phyloP scores from a whole-genome alignment of 2,797 vertebrate species.

The Ciconia nigra region DNA sequence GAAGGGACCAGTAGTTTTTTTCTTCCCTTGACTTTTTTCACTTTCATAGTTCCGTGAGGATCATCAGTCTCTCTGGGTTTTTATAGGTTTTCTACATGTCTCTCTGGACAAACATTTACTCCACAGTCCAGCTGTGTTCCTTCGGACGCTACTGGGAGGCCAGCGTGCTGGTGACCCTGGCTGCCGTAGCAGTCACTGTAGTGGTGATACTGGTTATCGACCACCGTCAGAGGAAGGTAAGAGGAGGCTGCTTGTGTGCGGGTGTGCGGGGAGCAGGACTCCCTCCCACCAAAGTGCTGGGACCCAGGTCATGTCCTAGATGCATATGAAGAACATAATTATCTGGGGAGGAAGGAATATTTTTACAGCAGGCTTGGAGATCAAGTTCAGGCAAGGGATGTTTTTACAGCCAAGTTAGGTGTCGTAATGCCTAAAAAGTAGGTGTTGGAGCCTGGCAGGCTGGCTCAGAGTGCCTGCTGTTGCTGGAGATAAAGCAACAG shows the following conservation, averaged over 20 bases:
- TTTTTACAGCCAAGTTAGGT: neutral
- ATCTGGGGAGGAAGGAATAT: neutral
- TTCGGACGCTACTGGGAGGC: slow-evolving; percentile 65
- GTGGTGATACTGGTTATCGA: slow-evolving; percentile 64
- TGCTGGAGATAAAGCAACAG: neutral
- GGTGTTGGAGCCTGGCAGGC: neutral
- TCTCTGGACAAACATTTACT: slow-evolving; percentile 79
- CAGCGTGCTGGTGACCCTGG: slow-evolving; percentile 67
- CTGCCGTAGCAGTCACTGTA: slow-evolving; percentile 42
- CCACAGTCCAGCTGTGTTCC: slow-evolving; percentile 68
- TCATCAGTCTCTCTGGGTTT: neutral
- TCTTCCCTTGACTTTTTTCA: neutral
- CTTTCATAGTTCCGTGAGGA: neutral
- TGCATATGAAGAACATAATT: neutral
- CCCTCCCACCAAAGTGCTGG: neutral
- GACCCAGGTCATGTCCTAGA: neutral
- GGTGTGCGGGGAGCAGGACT: neutral
- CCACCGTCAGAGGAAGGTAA: slow-evolving; percentile 70
- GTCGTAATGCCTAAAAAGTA: neutral
- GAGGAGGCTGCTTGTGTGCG: neutral
- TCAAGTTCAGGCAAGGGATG: neutral
- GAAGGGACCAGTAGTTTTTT: neutral
- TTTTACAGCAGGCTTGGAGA: neutral
- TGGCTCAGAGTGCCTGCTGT: neutral
- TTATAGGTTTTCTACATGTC: slow-evolving; percentile 73